Evolutionary conservation across 92 coral and sea anemone genomes (phyloP), one percentile per base, ranked within the genome.

Genomic region (Parazoanthus darwini): DNA sequence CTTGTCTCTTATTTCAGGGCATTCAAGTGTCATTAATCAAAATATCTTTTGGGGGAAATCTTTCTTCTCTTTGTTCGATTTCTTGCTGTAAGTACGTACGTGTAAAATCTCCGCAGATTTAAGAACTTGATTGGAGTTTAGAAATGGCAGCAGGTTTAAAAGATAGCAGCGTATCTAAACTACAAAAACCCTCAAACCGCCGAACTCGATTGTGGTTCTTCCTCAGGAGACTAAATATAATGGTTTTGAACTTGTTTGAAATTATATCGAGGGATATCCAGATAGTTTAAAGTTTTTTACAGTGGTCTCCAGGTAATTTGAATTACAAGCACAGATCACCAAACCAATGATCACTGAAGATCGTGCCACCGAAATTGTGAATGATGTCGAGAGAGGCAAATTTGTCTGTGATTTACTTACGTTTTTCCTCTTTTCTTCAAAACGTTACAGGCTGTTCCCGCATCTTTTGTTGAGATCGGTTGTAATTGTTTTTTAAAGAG

Each of bases 81-180:
- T 54, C 18, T 29, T 81, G 99, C 99, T 79, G 99, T 95, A 79
- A 89, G 84, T 88, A 66, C 22, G 54, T 2, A 29, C 14, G 15
- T 6, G 46, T 22, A 37, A 37, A 5, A 20, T 37, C 9, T 5
- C 25, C 59, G 13, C 9, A 54, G 59, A 54, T 6, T 10, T 0
- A 29, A 35, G 33, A 8, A 39, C 0, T 0, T 39, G 42, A 39
- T 39, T 29, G 33, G 33, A 29, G 42, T 39, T 39, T 39, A 39
- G 3, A 39, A 39, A 39, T 4, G 42, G 42, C 4, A 39, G 4
- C 2, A 39, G 1, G 42, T 39, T 39, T 39, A 39, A 39, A 39
- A 39, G 42, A 0, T 39, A 39, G 42, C 42, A 48, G 51, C 1
- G 51, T 48, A 48, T 48, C 51, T 48, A 48, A 48, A 48, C 51